Conservation (phyloP, 2,888 invertebrate species). For the Coleophora deauratella region DNA sequence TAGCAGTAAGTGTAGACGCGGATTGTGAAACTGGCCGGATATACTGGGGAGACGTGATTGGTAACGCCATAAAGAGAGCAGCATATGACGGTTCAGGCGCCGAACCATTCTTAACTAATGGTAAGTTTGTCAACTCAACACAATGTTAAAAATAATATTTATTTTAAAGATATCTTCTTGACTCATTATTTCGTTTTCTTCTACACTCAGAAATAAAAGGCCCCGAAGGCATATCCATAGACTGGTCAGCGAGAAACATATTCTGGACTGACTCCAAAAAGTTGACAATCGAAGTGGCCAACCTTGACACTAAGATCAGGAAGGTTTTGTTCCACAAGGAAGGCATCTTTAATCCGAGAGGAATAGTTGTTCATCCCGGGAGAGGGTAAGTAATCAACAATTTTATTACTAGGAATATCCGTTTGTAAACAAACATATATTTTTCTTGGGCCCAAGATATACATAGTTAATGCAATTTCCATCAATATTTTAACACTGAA, state of each 20-base stretch:
- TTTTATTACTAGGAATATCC: not conserved
- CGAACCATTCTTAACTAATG: constrained; percentile 66
- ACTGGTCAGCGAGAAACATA: constrained; percentile 93
- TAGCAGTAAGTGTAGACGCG: constrained; percentile 93
- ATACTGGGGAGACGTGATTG: constrained; percentile 95
- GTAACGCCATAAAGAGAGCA: constrained; percentile 82
- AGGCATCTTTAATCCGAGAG: constrained; percentile 91
- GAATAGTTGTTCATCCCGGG: constrained; percentile 94
- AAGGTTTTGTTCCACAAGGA: constrained; percentile 82
- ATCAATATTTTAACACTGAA: too few relatives aligned
- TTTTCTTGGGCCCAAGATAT: too few relatives aligned
- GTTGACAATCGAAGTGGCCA: constrained; percentile 92
- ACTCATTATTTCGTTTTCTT: not conserved
- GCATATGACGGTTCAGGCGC: constrained; percentile 84
- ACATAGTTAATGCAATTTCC: too few relatives aligned
- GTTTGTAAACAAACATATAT: too few relatives aligned
- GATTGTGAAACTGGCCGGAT: constrained; percentile 91
- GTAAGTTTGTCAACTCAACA: constrained; percentile 26
- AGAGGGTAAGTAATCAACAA: constrained; percentile 76
- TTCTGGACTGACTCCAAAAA: constrained; percentile 97
- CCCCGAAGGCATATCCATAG: constrained; percentile 95
- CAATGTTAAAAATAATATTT: too few relatives aligned
- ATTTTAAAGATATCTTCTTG: too few relatives aligned
- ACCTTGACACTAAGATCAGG: constrained; percentile 82
- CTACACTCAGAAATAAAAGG: constrained; percentile 80